These are phyloP conservation scores for Sylvicapra grimmia DNA, from an alignment of 2,113 vertebrate genomes.

Conservation along the genomic window DNA sequence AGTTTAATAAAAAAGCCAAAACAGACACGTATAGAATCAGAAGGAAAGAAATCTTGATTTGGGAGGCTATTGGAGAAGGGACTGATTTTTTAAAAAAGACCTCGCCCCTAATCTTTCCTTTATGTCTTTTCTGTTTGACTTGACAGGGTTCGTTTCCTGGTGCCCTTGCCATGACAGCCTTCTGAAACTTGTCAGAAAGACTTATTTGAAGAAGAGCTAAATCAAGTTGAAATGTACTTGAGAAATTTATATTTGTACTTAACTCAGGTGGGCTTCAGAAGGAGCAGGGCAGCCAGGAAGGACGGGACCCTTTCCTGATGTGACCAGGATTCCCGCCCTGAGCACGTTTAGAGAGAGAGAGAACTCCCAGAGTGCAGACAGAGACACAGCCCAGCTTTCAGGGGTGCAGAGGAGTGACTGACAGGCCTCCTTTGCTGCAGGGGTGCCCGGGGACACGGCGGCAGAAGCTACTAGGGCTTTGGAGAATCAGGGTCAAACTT, in stretches of 20 bases:
- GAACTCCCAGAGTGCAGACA: background rate
- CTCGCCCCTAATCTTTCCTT: background rate
- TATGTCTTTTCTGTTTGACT: background rate
- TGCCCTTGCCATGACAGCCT: background rate
- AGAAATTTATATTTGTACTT: background rate
- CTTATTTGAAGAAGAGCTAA: background rate
- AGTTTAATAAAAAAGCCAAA: background rate
- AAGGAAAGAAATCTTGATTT: background rate
- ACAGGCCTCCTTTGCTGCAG: accelerated
- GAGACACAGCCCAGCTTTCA: accelerated
- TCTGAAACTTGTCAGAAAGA: background rate
- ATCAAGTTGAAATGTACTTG: background rate
- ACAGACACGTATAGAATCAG: background rate
- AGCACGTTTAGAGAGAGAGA: background rate
- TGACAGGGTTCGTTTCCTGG: background rate
- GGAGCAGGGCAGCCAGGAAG: background rate
- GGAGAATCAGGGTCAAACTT: background rate
- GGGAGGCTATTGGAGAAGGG: background rate
- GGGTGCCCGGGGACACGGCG: accelerated
- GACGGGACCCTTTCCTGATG: background rate
- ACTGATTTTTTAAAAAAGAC: background rate
- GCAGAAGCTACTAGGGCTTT: background rate
- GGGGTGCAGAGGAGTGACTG: background rate
- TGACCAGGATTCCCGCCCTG: background rate
- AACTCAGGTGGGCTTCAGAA: background rate